Percentiles rank a stretch among this genome's conserved stretches.
These are phyloP conservation scores for Triplophysa tibetana DNA, from an alignment of 2,113 vertebrate species.

Conservation along the genomic window DNA sequence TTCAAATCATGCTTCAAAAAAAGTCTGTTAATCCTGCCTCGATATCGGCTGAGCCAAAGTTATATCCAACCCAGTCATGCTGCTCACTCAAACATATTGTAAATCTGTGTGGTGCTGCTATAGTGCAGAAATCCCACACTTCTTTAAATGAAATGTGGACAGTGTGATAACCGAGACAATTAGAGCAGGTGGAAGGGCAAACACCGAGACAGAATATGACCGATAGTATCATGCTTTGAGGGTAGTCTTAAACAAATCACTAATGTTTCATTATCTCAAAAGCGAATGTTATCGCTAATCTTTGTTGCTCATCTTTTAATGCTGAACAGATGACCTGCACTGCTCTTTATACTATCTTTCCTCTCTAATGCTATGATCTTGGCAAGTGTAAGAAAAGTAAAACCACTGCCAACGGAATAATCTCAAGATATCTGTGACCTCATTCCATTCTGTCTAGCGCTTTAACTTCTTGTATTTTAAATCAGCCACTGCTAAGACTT, in stretches of 20 bases:
- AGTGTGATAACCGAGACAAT: neutral
- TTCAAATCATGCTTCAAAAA: too few relatives aligned
- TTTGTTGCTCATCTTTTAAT: neutral
- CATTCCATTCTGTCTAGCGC: neutral
- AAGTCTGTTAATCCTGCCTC: too few relatives aligned
- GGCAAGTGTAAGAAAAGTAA: neutral
- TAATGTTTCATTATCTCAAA: constrained; percentile 21
- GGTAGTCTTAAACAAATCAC: constrained; percentile 12
- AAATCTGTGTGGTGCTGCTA: too few relatives aligned
- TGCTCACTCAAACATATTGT: too few relatives aligned
- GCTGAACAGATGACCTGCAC: neutral
- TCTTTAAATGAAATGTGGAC: constrained; percentile 16
- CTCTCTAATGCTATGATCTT: neutral
- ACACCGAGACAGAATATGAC: neutral
- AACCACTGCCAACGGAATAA: neutral
- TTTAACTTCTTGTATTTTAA: neutral
- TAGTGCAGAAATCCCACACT: too few relatives aligned
- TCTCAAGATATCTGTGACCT: neutral
- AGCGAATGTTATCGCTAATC: neutral
- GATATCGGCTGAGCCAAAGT: too few relatives aligned
- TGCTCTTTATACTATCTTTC: neutral
- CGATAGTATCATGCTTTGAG: neutral
- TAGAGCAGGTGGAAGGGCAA: neutral
- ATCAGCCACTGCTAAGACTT: neutral
- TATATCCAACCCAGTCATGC: too few relatives aligned